Base-by-base conservation (phyloP, 2,888 invertebrate genomes). In the Cryptus armator region DNA sequence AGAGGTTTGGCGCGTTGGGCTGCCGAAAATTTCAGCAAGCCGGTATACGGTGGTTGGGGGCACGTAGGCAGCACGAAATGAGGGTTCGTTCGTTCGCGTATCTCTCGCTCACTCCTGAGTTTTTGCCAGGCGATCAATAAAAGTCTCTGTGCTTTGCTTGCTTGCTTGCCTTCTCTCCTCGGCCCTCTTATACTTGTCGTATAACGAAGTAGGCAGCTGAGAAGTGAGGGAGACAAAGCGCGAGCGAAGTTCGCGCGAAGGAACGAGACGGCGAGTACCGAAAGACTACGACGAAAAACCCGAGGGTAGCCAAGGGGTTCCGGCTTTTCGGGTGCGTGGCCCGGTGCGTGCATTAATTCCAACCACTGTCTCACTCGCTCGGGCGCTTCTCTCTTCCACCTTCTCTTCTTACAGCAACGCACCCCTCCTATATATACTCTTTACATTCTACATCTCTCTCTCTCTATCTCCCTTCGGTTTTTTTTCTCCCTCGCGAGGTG, bases 41-140 rank as follows among this genome's bases (percentile, higher is more conserved):
- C 85, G 78, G 85, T 82, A 72, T 79, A 51, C 83, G 88, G 87
- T 89, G 89, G 93, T 91, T 88, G 91, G 92, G 93, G 93, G 93
- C 89, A 93, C 93, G 92, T 91, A 92, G 85, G 82, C 82, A 81
- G 93, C 92, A 93, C 92, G 92, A 93, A 93, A 93, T 93, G 93
- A 93, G 93, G 93, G 93, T 93, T 93, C 85, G 71, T 82, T 85
- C 82, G 80, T 70, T 68, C 16, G 67, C 19, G 37, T 68, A 74
- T 43, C 62, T 75, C 78, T 51, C 81, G 64, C 81, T 85, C 81
- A 48, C 81, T 75, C 92, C 92, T 92, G 93, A 93, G 93, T 93
- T 93, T 93, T 93, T 93, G 93, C 93, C 72, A 92, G 92, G 90
- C 93, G 93, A 93, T 93, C 93, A 93, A 93, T 93, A 93, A 93